Evolutionary conservation across 2,113 vertebrate genomes (phyloP).

Genomic region (Herpailurus yagouaroundi): DNA sequence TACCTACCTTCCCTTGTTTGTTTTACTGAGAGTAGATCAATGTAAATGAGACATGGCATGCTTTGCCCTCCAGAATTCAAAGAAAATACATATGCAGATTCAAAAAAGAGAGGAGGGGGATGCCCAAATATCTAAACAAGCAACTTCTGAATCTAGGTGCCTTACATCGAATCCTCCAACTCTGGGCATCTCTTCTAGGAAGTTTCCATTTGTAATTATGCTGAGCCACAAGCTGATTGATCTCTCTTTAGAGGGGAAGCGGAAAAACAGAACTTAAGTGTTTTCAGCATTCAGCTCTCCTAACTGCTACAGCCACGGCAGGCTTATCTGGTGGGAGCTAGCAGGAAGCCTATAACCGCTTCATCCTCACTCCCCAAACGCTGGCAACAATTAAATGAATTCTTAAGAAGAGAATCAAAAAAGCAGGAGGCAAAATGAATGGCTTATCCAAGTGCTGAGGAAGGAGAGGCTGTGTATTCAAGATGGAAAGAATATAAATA

Average conservation of each 20-base stretch:
- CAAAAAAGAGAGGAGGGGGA: neutral
- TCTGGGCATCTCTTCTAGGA: neutral
- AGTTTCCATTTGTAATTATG: conserved; percentile 66
- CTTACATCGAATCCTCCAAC: neutral
- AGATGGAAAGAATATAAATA: conserved; percentile 82
- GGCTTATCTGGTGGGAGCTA: conserved; percentile 68
- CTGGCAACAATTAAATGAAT: conserved; percentile 84
- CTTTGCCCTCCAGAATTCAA: conserved; percentile 44
- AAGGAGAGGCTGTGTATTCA: conserved; percentile 81
- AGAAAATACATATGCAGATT: conserved; percentile 48
- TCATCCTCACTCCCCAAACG: conserved; percentile 78
- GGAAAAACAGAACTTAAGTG: conserved; percentile 69
- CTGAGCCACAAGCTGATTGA: conserved; percentile 70
- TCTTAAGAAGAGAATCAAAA: conserved; percentile 82
- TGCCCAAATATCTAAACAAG: neutral
- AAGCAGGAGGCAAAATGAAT: conserved; percentile 82
- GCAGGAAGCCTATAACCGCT: conserved; percentile 77
- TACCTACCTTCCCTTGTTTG: neutral
- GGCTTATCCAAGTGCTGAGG: conserved; percentile 78
- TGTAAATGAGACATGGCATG: neutral
- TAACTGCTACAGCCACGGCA: conserved; percentile 59
- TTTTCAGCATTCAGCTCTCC: conserved; percentile 71
- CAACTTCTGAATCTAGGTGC: conserved; percentile 7
- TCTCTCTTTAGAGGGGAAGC: conserved; percentile 56
- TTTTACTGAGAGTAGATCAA: conserved; percentile 44